Percentiles rank a stretch among this genome's conserved stretches.
These are phyloP conservation scores for Nycteola revayana DNA, from an alignment of 2,888 invertebrate genomes.

Conservation along the genomic window DNA sequence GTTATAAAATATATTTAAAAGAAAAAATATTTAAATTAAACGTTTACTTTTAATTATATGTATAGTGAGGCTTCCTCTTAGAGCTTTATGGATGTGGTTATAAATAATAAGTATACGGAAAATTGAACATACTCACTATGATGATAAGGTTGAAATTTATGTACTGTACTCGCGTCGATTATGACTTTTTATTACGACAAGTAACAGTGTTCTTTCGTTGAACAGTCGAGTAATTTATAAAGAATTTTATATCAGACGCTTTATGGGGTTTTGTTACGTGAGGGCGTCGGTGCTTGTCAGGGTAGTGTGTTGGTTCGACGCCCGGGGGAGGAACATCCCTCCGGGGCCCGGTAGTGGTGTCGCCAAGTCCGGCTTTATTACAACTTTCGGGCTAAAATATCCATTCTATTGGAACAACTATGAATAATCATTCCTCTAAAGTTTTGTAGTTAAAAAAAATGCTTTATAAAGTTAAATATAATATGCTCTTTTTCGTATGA, in stretches of 20 bases:
- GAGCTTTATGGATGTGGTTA: constrained; percentile 77
- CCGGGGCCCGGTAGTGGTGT: too few species aligned
- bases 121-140: constrained; percentile 75
- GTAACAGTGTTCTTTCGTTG: constrained; percentile 28
- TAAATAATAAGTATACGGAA: constrained; percentile 70
- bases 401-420: too few species aligned
- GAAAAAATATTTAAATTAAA: constrained; percentile 43
- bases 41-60: constrained; percentile 64
- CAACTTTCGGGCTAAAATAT: too few species aligned
- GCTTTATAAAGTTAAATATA: too few species aligned
- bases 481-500: background rate
- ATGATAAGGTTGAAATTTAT: constrained; percentile 59
- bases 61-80: constrained; percentile 80
- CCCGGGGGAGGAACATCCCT: too few species aligned
- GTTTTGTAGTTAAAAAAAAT: too few species aligned
- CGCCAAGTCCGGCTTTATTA: too few species aligned
- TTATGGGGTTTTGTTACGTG: constrained; percentile 20
- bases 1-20: constrained; percentile 70
- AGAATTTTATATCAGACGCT: constrained; percentile 26
- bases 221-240: constrained; percentile 28
- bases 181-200: constrained; percentile 28
- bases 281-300: constrained; percentile 18
- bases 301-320: background rate
- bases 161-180: constrained; percentile 51
- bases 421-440: constrained; percentile 4